Percentiles rank a stretch among this genome's conserved stretches.
phyloP scores from a whole-genome alignment of 2,797 vertebrate genomes.

The Pelobates cultripes region DNA sequence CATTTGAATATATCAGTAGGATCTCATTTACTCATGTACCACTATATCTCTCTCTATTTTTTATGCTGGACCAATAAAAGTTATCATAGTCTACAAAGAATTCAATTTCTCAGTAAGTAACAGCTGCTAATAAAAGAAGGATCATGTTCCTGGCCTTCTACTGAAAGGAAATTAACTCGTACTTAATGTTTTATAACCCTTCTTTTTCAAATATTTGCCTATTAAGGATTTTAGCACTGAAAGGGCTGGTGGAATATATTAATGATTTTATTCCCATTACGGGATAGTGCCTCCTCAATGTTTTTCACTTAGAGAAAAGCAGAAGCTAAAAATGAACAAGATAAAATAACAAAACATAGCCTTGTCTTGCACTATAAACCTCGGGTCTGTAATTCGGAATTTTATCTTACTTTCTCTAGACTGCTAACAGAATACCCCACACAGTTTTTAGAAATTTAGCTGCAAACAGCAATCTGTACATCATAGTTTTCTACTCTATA shows the following conservation, averaged over 20 bases:
- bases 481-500: background rate
- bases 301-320: conserved; percentile 43
- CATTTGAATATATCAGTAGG: conserved; percentile 30
- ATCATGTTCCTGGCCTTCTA: conserved; percentile 50
- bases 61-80: conserved; percentile 53
- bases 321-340: conserved; percentile 34
- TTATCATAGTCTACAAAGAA: conserved; percentile 52
- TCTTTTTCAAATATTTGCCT: conserved; percentile 56
- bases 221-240: conserved; percentile 54
- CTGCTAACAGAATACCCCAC: background rate
- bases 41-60: conserved; percentile 49
- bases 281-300: conserved; percentile 43
- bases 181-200: conserved; percentile 56
- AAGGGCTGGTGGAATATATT: conserved; percentile 48
- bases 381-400: conserved; percentile 32
- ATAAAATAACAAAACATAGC: conserved; percentile 42
- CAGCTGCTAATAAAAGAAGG: conserved; percentile 55
- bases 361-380: conserved; percentile 18
- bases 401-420: conserved; percentile 35
- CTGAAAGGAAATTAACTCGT: conserved; percentile 56
- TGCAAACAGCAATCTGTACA: background rate
- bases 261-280: conserved; percentile 51
- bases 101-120: conserved; percentile 54
- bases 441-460: background rate
- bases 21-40: conserved; percentile 35